Base-by-base conservation (phyloP, 1,140 invertebrate species). In the Carcinoscorpius rotundicauda region DNA sequence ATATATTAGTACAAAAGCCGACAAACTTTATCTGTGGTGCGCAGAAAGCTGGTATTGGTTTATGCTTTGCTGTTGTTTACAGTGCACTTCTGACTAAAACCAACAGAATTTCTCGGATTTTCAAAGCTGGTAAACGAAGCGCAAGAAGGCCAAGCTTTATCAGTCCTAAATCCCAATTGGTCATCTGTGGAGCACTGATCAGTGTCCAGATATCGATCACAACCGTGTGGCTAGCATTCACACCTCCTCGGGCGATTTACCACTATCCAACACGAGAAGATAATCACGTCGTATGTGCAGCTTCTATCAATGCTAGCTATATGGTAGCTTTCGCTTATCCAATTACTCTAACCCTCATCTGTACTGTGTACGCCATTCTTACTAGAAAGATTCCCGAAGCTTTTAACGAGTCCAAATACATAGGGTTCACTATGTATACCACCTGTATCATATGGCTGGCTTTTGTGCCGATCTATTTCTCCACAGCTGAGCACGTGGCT, bases 381-480 rank as follows among this genome's bases (percentile, higher is more conserved):
- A 93, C 89, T 3, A 82, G 92, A 65, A 94, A 93, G 79, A 94
- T 95, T 68, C 92, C 93, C 0, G 92, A 94, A 78, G 90, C 90
- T 49, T 96, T 95, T 78, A 95, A 95, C 76, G 92, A 96, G 78
- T 92, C 89, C 69, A 93, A 95, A 70, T 81, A 80, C 78, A 95
- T 95, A 73, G 93, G 93, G 66, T 95, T 96, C 78, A 92, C 92
- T n/a, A 96, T 96, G 92, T 97, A 97, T 77, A 96, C 93, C 4
- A 93, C 90, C 4, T 93, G 89, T 73, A 86, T 93, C 50, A 91
- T 93, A 72, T 93, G 90, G 90, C 77, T 92, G 70, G 90, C 90
- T 5, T 93, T 93, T 77, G 87, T 93, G 11, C 89, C 90, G n/a
- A 81, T 92, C 48, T 93, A 91, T 75, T 76, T 92, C 74, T 87